Evolutionary conservation across 2,113 vertebrate genomes (phyloP).

Genomic region (Hassar affinis): DNA sequence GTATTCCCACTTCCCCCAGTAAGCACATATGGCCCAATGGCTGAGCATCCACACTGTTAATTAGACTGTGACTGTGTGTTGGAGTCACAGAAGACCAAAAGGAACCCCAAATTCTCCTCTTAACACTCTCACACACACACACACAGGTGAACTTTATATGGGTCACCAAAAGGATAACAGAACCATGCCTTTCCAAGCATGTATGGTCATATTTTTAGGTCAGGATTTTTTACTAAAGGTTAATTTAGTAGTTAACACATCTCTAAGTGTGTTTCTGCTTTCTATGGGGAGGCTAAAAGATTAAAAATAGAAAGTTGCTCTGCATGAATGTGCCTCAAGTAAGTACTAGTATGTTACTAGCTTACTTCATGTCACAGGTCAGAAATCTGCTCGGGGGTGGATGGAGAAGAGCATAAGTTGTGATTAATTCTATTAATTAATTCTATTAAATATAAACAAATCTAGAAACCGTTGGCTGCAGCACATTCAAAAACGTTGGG

Average conservation of each 20-base stretch:
- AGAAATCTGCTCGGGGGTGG: not conserved
- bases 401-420: no score
- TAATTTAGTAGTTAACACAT: not conserved
- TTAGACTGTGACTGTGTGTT: slow-evolving; percentile 66
- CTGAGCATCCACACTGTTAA: slow-evolving; percentile 67
- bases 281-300: not conserved
- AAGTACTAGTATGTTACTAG: not conserved
- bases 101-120: slow-evolving; percentile 41
- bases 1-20: slow-evolving; percentile 66
- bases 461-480: no score
- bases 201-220: not conserved
- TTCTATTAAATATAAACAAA: no score
- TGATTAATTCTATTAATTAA: no score
- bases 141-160: slow-evolving; percentile 19
- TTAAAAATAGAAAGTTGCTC: not conserved
- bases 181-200: not conserved
- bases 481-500: no score
- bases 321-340: not conserved
- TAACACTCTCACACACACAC: not conserved
- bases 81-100: slow-evolving; percentile 51
- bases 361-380: not conserved
- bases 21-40: slow-evolving; percentile 67
- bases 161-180: not conserved
- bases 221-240: not conserved
- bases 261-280: not conserved